phyloP scores from a whole-genome alignment of 2,888 invertebrate species.

The Dendrolimus pini region DNA sequence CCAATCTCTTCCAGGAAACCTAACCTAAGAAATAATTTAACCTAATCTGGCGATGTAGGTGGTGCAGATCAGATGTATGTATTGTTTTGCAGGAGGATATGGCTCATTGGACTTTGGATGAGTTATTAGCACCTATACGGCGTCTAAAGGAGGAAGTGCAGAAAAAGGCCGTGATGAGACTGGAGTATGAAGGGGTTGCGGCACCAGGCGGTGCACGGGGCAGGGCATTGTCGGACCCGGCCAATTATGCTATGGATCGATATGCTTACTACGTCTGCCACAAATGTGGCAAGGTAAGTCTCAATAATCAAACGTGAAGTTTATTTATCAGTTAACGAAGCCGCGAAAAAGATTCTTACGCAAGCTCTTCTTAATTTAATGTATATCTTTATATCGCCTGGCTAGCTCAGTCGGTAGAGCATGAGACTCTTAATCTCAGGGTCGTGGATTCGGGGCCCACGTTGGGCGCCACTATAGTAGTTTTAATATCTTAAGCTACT shows the following conservation, averaged over 20 bases:
- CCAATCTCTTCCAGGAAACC: too few relatives aligned
- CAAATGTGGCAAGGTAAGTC: constrained; percentile 88
- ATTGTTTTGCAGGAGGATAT: constrained; percentile 81
- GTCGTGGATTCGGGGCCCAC: too few relatives aligned
- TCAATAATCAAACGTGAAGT: background rate
- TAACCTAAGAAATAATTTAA: too few relatives aligned
- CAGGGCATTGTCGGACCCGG: constrained; percentile 87
- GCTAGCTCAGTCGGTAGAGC: constrained; percentile 72
- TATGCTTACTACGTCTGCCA: constrained; percentile 99
- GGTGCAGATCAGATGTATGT: background rate
- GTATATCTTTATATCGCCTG: constrained; percentile 8
- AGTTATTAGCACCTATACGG: constrained; percentile 87
- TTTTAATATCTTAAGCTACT: too few relatives aligned
- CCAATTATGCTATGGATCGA: constrained; percentile 95
- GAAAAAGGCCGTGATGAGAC: constrained; percentile 94
- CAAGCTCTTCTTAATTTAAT: too few relatives aligned
- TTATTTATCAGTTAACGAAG: too few relatives aligned
- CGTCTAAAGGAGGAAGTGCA: constrained; percentile 92
- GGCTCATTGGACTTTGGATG: constrained; percentile 86
- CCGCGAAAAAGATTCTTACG: too few relatives aligned
- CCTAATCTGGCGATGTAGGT: too few relatives aligned
- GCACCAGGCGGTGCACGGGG: constrained; percentile 81
- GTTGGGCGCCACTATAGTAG: too few relatives aligned
- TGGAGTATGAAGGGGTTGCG: constrained; percentile 96
- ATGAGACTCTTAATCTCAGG: constrained; percentile 23